A percentile compares a stretch with the other conserved stretches of the same genome.
Evolutionary conservation across 1,140 invertebrate species (phyloP).

Genomic region (Drosophila arawakana): DNA sequence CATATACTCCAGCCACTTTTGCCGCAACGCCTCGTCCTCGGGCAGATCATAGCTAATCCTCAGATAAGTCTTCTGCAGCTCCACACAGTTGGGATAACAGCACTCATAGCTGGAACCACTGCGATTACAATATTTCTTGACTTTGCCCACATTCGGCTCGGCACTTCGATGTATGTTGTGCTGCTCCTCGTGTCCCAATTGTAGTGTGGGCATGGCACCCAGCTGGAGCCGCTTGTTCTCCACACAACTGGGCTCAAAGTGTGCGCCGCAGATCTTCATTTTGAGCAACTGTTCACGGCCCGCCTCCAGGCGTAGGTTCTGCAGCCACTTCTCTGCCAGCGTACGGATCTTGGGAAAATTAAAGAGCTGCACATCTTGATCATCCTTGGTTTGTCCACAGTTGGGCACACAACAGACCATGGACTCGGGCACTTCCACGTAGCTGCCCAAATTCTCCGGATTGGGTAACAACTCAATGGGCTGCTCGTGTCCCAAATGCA

Average conservation of each 20-base stretch:
- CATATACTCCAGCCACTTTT: constrained; percentile 47
- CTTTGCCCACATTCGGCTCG: background rate
- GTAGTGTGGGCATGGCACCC: constrained; percentile 62
- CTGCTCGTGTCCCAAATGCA: constrained; percentile 56
- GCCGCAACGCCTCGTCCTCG: constrained; percentile 20
- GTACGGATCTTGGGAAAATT: constrained; percentile 47
- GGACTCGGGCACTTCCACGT: background rate
- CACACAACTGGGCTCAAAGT: constrained; percentile 54
- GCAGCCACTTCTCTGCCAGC: constrained; percentile 59
- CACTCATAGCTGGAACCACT: constrained; percentile 22
- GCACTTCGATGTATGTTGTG: constrained; percentile 35
- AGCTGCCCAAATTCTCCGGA: constrained; percentile 28
- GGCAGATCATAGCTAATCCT: constrained; percentile 43
- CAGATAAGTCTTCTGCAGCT: constrained; percentile 42
- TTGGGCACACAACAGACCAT: constrained; percentile 57
- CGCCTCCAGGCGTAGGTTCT: constrained; percentile 53
- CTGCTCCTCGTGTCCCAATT: constrained; percentile 55
- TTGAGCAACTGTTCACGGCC: constrained; percentile 21
- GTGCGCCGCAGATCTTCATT: constrained; percentile 51
- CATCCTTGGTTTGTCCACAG: constrained; percentile 39
- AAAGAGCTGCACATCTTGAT: constrained; percentile 30
- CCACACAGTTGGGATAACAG: constrained; percentile 59
- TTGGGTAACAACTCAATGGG: constrained; percentile 43
- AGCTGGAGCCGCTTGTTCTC: constrained; percentile 26
- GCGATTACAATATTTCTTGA: constrained; percentile 13